Conservation (phyloP, 2,797 vertebrate species). For the Pygocentrus nattereri region DNA sequence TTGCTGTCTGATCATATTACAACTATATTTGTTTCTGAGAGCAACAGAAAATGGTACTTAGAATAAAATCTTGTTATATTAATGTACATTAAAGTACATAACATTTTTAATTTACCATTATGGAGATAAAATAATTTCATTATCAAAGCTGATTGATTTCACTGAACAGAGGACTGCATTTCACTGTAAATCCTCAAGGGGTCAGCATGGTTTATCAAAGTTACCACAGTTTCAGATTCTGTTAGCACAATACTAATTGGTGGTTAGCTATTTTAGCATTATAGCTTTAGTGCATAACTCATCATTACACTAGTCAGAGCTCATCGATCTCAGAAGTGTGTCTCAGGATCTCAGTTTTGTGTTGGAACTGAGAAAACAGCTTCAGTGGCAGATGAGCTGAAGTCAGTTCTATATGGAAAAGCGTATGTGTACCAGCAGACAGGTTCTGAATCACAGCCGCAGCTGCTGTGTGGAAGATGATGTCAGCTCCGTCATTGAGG, state of each 20-base stretch:
- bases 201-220: constrained; percentile 11
- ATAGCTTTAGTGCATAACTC: no score
- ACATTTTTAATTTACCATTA: no score
- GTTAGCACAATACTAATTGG: no score
- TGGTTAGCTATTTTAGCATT: no score
- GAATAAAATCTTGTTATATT: no score
- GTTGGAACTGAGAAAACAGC: background rate
- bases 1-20: no score
- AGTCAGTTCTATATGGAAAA: background rate
- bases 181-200: constrained; percentile 20
- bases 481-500: constrained; percentile 94
- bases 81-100: no score
- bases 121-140: background rate
- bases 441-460: constrained; percentile 91
- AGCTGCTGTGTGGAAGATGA: constrained; percentile 94
- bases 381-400: background rate
- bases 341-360: no score
- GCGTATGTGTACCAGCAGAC: constrained; percentile 81
- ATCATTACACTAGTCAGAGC: no score
- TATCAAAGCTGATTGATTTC: background rate
- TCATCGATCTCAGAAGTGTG: background rate
- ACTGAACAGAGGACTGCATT: background rate
- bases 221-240: no score
- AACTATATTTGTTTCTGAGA: no score
- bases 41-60: no score